Evolutionary conservation across 2,113 vertebrate genomes (phyloP), one percentile per base, ranked within the genome.

Genomic region (Tinamus guttatus): DNA sequence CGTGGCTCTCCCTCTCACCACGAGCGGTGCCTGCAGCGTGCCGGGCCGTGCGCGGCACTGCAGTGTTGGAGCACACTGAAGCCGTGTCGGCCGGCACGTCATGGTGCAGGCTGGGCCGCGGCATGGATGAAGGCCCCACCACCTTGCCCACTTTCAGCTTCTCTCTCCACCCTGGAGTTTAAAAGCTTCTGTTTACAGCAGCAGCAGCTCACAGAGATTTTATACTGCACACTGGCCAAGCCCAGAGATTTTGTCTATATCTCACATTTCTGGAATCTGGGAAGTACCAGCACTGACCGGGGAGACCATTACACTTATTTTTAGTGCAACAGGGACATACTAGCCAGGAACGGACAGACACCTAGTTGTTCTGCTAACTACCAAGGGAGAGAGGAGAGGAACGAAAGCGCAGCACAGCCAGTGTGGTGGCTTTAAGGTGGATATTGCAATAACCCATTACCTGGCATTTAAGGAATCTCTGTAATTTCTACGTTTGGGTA

Each of bases 81-180:
- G 24, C 11, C 47, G 52, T 32, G 59, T n/a, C 45, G 4, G 19
- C 32, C 54, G 51, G 65, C 13, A 30, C 21, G 21, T 13, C 6
- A 38, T 3, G 34, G 3, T 7, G 36, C 0, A 5, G 49, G 47
- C 45, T 22, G 22, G 18, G 51, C 12, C 25, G 45, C 20, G 30
- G n/a, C n/a, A n/a, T n/a, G n/a, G 54, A 6, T 30, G 11, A 25
- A 34, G 56, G n/a, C n/a, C 47, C 30, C 41, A 10, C 4, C 24
- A 6, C 34, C 27, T 41, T 12, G 28, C 16, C 25, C 19, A 19
- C 30, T 45, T 67, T 19, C 45, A 45, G 64, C 40, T 25, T 43
- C 9, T 40, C 34, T 4, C 19, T 22, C 41, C 38, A 43, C 7
- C 8, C 7, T 5, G 19, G 22, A 10, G 0, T 2, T 28, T 12